A percentile compares a stretch with the other conserved stretches of the same genome.
phyloP scores from a whole-genome alignment of 2,113 vertebrate genomes.

The Podarcis raffonei region DNA sequence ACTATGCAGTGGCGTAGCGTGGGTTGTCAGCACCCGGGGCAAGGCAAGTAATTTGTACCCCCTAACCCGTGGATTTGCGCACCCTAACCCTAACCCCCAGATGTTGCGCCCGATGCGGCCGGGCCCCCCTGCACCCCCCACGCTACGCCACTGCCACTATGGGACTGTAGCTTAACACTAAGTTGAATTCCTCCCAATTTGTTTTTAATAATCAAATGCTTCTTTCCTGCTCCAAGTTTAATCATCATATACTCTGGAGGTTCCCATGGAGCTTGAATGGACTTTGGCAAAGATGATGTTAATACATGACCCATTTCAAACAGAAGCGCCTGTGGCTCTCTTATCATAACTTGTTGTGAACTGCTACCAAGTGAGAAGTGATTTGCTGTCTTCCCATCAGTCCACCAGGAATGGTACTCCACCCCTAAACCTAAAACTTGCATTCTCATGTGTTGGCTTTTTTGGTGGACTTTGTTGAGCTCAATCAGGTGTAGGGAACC shows the following conservation, averaged over 20 bases:
- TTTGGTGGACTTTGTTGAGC: background rate
- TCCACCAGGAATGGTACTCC: background rate
- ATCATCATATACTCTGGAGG: background rate
- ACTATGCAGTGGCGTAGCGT: too few species aligned
- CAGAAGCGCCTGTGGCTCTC: fast-evolving
- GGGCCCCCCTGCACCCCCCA: too few species aligned
- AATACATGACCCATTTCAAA: fast-evolving
- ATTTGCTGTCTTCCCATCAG: background rate
- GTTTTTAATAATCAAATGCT: background rate
- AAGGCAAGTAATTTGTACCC: too few species aligned
- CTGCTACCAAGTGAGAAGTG: background rate
- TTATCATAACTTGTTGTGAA: background rate
- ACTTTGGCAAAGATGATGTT: fast-evolving
- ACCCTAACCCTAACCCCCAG: too few species aligned
- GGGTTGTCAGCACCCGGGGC: too few species aligned
- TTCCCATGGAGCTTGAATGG: background rate
- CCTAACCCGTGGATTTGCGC: too few species aligned
- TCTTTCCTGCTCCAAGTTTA: background rate
- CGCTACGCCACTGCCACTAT: too few species aligned
- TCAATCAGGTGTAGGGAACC: background rate
- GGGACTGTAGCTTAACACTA: too few species aligned
- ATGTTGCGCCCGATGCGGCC: too few species aligned
- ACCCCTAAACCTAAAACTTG: too few species aligned
- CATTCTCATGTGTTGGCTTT: background rate
- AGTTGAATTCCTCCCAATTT: background rate